These are phyloP conservation scores for Scatophagus argus DNA, from an alignment of 2,113 vertebrate genomes.

Conservation along the genomic window DNA sequence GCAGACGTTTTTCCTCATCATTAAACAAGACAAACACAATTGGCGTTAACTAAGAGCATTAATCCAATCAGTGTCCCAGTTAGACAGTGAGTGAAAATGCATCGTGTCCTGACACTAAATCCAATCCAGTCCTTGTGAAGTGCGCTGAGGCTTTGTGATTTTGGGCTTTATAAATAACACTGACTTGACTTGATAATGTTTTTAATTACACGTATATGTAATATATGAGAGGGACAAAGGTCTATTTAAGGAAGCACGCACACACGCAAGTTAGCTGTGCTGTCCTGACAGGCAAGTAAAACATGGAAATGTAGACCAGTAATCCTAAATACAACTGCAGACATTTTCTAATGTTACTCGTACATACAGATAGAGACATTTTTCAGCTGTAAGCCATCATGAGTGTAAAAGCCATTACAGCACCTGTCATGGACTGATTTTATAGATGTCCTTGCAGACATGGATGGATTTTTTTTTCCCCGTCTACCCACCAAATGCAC, in stretches of 20 bases:
- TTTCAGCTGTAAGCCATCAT: neutral
- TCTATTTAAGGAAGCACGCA: neutral
- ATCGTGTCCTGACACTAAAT: neutral
- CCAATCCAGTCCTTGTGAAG: neutral
- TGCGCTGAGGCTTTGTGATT: no score
- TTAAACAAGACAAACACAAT: neutral
- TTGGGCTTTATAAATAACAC: no score
- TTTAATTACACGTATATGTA: neutral
- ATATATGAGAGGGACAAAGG: neutral
- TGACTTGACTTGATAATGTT: no score
- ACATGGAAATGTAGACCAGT: neutral
- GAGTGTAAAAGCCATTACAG: slow-evolving; percentile 8
- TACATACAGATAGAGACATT: neutral
- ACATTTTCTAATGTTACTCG: neutral
- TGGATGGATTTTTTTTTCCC: neutral
- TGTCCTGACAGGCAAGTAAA: neutral
- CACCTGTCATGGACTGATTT: slow-evolving; percentile 7
- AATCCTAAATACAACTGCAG: neutral
- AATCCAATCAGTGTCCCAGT: neutral
- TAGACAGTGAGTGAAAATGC: neutral
- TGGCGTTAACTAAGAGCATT: neutral
- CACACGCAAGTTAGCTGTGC: neutral
- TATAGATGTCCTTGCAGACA: slow-evolving; percentile 21
- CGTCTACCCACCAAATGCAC: slow-evolving; percentile 12
- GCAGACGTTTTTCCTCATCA: neutral